phyloP scores from a whole-genome alignment of 30 jellyfish, hydroid and myxozoan species.

The Chrysaora quinquecirrha region DNA sequence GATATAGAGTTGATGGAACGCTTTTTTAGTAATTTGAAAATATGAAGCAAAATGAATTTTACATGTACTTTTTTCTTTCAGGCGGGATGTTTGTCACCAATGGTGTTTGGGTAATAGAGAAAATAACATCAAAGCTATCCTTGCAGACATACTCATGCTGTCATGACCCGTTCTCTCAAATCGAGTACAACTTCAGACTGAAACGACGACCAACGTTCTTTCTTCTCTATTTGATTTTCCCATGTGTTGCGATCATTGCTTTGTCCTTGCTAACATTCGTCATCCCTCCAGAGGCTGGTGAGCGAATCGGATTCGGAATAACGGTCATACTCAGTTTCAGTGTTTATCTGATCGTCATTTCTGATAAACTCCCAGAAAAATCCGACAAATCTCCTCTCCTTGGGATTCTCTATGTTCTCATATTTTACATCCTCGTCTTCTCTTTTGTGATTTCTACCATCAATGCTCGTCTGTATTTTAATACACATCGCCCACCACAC shows the following conservation, averaged over 20 bases:
- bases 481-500: constrained; percentile 50
- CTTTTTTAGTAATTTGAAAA: too few relatives aligned
- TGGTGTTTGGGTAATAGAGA: constrained; percentile 70
- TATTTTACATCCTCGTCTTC: constrained; percentile 53
- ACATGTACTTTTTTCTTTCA: not conserved
- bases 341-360: constrained; percentile 82
- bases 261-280: constrained; percentile 64
- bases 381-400: constrained; percentile 82
- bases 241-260: constrained; percentile 65
- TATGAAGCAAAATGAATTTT: too few relatives aligned
- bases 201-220: constrained; percentile 66
- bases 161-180: constrained; percentile 57
- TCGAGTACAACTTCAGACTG: constrained; percentile 41
- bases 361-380: constrained; percentile 85
- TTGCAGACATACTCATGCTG: constrained; percentile 50
- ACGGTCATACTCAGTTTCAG: constrained; percentile 86
- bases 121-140: not conserved
- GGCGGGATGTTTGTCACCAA: constrained; percentile 25
- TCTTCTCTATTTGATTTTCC: constrained; percentile 77
- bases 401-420: constrained; percentile 68
- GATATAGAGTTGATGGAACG: too few relatives aligned
- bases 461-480: constrained; percentile 41
- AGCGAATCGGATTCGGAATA: constrained; percentile 86
- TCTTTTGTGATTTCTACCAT: constrained; percentile 59
- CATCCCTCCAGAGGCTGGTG: constrained; percentile 91